Evolutionary conservation across 2,888 invertebrate genomes (phyloP), one percentile per base, ranked within the genome.

Genomic region (Stenchaetothrips biformis): DNA sequence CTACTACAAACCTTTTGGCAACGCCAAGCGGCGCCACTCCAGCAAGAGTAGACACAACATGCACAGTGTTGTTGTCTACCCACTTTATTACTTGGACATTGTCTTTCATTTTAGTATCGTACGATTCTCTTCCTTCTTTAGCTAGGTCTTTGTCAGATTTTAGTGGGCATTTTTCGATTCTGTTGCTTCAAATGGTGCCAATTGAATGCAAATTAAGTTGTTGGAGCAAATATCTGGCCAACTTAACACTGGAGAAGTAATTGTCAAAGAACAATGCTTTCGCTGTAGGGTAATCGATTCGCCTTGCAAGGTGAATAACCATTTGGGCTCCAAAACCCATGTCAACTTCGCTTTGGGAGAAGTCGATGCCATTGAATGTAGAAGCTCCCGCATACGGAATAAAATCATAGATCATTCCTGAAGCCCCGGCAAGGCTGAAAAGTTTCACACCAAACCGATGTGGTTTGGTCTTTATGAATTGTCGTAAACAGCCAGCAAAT

Each of bases 191-290:
- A 8, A 62, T 62, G 16, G 62, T 62, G 6, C 62, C 16, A 7
- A n/a, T 62, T 3, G n/a, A 16, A 7, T n/a, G 16, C 16, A 62
- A n/a, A 6, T 62, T n/a, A 13, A n/a, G 2, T 62, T 62, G 2
- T n/a, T 2, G 7, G 7, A 2, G 16, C 62, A 62, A 9, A 62
- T 62, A 62, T 2, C n/a, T 1, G n/a, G n/a, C 18, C 2, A 62
- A n/a, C n/a, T 62, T 62, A 2, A 62, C 62, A 62, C 62, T 62
- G 16, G 62, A 16, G 6, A 62, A 62, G 18, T 2, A 83, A 78
- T 82, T 83, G 77, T 84, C 83, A 79, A 81, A 83, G 81, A 81
- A 83, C 25, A 83, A 78, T 77, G 79, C 48, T 18, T 25, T 16
- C 13, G 79, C 49, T 67, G 81, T 27, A 9, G 80, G 79, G 77